phyloP scores from a whole-genome alignment of 2,888 invertebrate genomes.

The Oxytorus armatus region DNA sequence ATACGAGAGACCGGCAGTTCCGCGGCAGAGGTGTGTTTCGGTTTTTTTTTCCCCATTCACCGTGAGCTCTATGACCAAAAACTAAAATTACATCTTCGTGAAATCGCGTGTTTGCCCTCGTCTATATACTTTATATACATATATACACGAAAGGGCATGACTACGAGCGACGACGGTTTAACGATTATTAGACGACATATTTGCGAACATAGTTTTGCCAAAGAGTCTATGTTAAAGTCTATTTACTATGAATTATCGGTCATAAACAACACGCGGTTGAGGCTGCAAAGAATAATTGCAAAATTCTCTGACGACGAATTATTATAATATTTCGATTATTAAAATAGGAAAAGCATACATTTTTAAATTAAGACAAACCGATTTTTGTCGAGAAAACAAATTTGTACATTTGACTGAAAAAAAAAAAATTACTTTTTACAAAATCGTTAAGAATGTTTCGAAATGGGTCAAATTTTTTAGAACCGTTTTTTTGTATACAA shows the following conservation, averaged over 20 bases:
- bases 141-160: conserved; percentile 8
- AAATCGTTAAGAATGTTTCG: too few relatives aligned
- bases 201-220: conserved; percentile 61
- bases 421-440: too few relatives aligned
- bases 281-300: too few relatives aligned
- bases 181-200: conserved; percentile 69
- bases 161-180: conserved; percentile 54
- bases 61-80: conserved; percentile 65
- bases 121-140: too few relatives aligned
- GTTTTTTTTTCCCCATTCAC: conserved; percentile 59
- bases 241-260: background rate
- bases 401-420: too few relatives aligned
- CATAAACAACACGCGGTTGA: background rate
- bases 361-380: too few relatives aligned
- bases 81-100: conserved; percentile 61
- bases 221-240: conserved; percentile 33
- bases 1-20: conserved; percentile 38
- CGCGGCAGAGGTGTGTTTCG: conserved; percentile 41
- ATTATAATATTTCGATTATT: too few relatives aligned
- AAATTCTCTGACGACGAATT: too few relatives aligned
- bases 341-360: too few relatives aligned
- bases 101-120: conserved; percentile 66
- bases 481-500: too few relatives aligned
- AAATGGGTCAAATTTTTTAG: too few relatives aligned
- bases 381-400: too few relatives aligned